Conservation (phyloP, 2,888 invertebrate species). For the Crocallis elinguaria region DNA sequence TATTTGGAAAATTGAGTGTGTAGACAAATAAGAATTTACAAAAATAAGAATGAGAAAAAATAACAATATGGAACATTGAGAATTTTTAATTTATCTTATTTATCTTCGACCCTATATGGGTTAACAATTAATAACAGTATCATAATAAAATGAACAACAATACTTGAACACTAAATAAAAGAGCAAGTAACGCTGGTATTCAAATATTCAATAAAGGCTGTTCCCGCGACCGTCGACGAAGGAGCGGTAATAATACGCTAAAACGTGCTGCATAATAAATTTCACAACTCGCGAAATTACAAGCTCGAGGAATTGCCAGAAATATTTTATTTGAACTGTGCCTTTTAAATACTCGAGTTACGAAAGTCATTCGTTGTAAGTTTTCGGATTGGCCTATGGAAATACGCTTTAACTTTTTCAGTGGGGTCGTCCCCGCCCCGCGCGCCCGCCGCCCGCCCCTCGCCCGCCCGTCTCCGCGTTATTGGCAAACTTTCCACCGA, state of each 20-base stretch:
- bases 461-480: conserved; percentile 37
- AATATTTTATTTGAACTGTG: conserved; percentile 33
- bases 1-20: too few species aligned
- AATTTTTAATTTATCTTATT: too few species aligned
- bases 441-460: conserved; percentile 12
- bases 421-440: conserved; percentile 14
- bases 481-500: conserved; percentile 57
- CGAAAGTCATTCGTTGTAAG: conserved; percentile 36
- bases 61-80: too few species aligned
- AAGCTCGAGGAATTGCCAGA: conserved; percentile 19
- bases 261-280: conserved; percentile 31
- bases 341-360: conserved; percentile 39
- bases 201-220: conserved; percentile 4
- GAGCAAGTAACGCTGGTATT: background rate
- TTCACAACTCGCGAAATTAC: conserved; percentile 28
- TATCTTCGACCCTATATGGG: too few species aligned
- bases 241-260: conserved; percentile 9
- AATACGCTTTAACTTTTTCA: conserved; percentile 33
- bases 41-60: too few species aligned
- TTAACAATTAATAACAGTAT: too few species aligned
- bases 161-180: background rate
- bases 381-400: conserved; percentile 35
- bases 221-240: background rate
- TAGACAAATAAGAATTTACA: too few species aligned
- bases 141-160: background rate